A percentile compares a stretch with the other conserved stretches of the same genome.
Evolutionary conservation across 2,113 vertebrate species (phyloP).

Genomic region (Oceanites oceanicus): DNA sequence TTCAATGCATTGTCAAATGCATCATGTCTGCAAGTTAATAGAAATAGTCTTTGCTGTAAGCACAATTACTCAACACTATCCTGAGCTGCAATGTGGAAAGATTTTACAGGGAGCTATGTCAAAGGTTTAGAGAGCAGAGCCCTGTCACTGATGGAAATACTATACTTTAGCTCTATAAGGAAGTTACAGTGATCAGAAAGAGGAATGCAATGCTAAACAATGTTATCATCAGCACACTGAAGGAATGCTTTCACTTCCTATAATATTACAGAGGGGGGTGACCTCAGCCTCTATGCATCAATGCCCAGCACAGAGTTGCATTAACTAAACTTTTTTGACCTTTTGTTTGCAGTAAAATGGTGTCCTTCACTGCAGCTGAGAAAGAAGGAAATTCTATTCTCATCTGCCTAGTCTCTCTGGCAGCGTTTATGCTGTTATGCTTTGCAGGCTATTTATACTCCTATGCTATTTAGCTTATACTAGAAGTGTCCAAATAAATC

Average conservation of each 20-base stretch:
- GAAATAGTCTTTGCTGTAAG: neutral
- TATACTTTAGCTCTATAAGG: neutral
- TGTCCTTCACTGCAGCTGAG: conserved; percentile 17
- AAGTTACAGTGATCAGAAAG: conserved; percentile 4
- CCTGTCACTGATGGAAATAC: neutral
- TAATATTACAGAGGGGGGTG: neutral
- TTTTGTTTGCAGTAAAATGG: conserved; percentile 56
- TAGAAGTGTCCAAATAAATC: neutral
- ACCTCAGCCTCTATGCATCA: conserved; percentile 13
- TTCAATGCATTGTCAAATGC: neutral
- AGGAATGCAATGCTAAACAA: conserved; percentile 45
- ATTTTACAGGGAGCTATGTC: neutral
- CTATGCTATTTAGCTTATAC: neutral
- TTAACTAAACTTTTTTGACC: conserved; percentile 68
- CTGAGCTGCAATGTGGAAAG: neutral
- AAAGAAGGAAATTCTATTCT: conserved; percentile 30
- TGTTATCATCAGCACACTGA: conserved; percentile 1
- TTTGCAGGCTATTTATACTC: neutral
- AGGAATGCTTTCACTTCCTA: conserved; percentile 47
- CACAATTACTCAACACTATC: neutral
- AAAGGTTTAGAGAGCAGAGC: neutral
- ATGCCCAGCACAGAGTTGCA: conserved; percentile 22
- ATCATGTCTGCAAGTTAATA: neutral
- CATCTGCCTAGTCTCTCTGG: neutral
- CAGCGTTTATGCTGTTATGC: neutral